phyloP scores from a whole-genome alignment of 2,888 invertebrate species.

The Ceraclea dissimilis region DNA sequence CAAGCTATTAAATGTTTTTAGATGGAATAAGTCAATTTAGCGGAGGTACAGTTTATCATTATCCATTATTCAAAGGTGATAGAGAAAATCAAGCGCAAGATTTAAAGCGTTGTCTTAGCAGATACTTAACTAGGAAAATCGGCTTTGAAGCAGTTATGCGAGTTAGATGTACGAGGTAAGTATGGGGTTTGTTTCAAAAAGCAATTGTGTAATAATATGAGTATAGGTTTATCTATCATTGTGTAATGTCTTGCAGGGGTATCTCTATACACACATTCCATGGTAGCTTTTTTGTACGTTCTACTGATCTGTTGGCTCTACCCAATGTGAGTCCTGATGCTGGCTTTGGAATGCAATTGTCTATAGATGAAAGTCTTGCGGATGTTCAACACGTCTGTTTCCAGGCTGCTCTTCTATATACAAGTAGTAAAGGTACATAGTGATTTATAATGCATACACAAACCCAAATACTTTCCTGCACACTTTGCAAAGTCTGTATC shows the following conservation, averaged over 20 bases:
- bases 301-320: constrained; percentile 89
- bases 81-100: constrained; percentile 65
- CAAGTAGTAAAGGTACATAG: constrained; percentile 80
- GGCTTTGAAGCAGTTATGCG: constrained; percentile 99
- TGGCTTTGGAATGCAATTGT: constrained; percentile 95
- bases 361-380: constrained; percentile 84
- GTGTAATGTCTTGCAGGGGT: constrained; percentile 48
- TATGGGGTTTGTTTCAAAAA: background rate
- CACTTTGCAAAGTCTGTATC: too few relatives aligned
- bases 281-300: constrained; percentile 98
- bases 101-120: constrained; percentile 67
- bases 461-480: too few relatives aligned
- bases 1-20: too few relatives aligned
- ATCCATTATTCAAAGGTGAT: constrained; percentile 74
- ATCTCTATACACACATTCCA: constrained; percentile 96
- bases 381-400: constrained; percentile 89
- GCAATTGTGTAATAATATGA: background rate
- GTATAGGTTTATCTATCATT: background rate
- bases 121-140: constrained; percentile 93
- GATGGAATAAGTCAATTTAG: constrained; percentile 93
- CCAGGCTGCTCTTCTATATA: constrained; percentile 96
- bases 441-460: background rate
- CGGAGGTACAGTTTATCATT: constrained; percentile 87
- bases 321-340: constrained; percentile 98
- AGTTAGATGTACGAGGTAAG: constrained; percentile 81